These are phyloP conservation scores for Cantharis rustica DNA, from an alignment of 2,888 invertebrate species.

Conservation along the genomic window DNA sequence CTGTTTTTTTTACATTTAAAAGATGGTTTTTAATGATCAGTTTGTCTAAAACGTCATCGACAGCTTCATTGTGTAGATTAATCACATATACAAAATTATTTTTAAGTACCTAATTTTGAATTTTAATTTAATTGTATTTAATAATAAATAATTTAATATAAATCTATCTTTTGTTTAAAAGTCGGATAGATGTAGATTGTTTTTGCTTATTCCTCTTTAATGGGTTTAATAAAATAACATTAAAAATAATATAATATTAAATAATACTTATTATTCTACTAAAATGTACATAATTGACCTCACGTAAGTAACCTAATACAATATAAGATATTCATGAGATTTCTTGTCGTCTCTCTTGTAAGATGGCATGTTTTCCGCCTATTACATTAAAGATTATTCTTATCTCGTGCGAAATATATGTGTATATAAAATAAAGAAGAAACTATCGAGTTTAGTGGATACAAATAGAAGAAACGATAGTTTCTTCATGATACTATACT, in stretches of 20 bases:
- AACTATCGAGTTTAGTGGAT: conserved; percentile 40
- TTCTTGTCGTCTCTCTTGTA: conserved; percentile 43
- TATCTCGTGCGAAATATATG: conserved; percentile 49
- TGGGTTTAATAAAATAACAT: background rate
- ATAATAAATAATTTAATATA: too few species aligned
- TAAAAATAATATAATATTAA: background rate
- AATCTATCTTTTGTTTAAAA: too few species aligned
- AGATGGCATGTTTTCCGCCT: conserved; percentile 51
- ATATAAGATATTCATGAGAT: conserved; percentile 39
- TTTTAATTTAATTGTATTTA: too few species aligned
- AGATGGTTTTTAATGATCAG: too few species aligned
- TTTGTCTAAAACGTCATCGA: too few species aligned
- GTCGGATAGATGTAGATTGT: too few species aligned
- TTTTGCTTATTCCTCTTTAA: too few species aligned
- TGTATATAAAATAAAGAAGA: conserved; percentile 45
- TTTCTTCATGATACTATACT: conserved; percentile 36
- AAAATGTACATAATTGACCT: conserved; percentile 18
- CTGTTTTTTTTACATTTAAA: too few species aligned
- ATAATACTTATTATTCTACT: background rate
- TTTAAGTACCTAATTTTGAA: too few species aligned
- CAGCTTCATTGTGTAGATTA: too few species aligned
- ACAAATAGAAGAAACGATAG: conserved; percentile 26
- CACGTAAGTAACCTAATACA: conserved; percentile 21
- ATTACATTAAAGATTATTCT: conserved; percentile 52
- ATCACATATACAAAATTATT: too few species aligned